Evolutionary conservation across 2,797 vertebrate genomes (phyloP).

Genomic region (Arctocebus calabarensis): DNA sequence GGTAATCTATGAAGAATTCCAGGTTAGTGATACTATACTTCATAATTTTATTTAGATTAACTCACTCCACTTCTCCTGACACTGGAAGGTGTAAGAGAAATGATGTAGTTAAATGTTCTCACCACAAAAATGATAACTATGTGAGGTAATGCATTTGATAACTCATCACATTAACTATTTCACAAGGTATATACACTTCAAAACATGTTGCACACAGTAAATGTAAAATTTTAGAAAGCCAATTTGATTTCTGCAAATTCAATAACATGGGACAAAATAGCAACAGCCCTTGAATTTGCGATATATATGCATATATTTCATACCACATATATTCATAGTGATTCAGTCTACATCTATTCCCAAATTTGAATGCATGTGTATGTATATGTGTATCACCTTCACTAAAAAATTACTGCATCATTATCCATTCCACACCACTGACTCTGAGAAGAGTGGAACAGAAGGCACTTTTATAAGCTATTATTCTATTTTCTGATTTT

Average conservation of each 20-base stretch:
- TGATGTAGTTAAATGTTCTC: not conserved
- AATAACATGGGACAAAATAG: not conserved
- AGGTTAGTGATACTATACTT: not conserved
- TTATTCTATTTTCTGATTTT: conserved; percentile 36
- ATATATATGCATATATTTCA: not conserved
- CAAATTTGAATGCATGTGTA: not conserved
- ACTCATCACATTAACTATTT: not conserved
- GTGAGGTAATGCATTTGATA: not conserved
- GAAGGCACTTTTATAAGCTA: not conserved
- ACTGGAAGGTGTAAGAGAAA: not conserved
- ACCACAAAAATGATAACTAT: not conserved
- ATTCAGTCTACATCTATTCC: conserved; percentile 13
- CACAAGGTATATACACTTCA: not conserved
- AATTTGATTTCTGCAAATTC: conserved; percentile 23
- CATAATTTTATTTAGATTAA: not conserved
- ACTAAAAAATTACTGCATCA: not conserved
- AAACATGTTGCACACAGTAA: not conserved
- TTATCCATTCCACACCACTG: conserved; percentile 7
- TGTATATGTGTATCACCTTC: not conserved
- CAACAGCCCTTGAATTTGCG: not conserved
- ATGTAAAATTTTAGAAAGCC: not conserved
- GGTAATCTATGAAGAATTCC: not conserved
- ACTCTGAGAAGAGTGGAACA: not conserved
- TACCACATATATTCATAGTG: not conserved
- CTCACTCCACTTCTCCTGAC: not conserved